Conservation (phyloP, 2,888 invertebrate genomes). For the Pyrrhosoma nymphula region DNA sequence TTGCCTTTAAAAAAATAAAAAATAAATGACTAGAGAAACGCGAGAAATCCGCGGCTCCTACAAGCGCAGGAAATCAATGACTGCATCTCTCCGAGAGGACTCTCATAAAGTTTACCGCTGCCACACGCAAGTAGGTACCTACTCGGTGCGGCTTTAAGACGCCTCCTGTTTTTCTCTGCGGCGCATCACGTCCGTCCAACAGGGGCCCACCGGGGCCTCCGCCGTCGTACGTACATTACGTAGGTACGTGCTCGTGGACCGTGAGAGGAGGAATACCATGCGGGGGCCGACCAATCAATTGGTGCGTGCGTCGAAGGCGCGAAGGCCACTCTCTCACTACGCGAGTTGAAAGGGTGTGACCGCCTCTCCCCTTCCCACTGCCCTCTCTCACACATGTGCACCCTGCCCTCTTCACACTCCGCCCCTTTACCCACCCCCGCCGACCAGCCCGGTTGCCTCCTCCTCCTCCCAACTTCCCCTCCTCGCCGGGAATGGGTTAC, state of each 20-base stretch:
- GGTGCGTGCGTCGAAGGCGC: slow-evolving; percentile 55
- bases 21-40: background rate
- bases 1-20: background rate
- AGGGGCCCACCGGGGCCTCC: background rate
- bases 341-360: background rate
- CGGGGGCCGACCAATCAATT: slow-evolving; percentile 42
- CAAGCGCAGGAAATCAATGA: background rate
- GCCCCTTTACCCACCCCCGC: too few species aligned
- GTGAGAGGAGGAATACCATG: background rate
- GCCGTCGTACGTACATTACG: background rate
- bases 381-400: background rate
- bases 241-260: slow-evolving; percentile 36
- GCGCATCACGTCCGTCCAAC: slow-evolving; percentile 22
- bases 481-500: background rate
- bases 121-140: background rate
- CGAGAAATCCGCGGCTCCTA: background rate
- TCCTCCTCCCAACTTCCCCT: background rate
- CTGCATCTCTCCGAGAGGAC: background rate
- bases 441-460: background rate
- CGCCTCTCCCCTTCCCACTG: background rate
- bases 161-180: background rate
- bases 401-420: slow-evolving; percentile 5
- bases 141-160: slow-evolving; percentile 17
- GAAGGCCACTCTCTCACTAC: slow-evolving; percentile 17
- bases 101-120: background rate